Base-by-base conservation (phyloP, 2,113 vertebrate genomes). In the Eidolon helvum region DNA sequence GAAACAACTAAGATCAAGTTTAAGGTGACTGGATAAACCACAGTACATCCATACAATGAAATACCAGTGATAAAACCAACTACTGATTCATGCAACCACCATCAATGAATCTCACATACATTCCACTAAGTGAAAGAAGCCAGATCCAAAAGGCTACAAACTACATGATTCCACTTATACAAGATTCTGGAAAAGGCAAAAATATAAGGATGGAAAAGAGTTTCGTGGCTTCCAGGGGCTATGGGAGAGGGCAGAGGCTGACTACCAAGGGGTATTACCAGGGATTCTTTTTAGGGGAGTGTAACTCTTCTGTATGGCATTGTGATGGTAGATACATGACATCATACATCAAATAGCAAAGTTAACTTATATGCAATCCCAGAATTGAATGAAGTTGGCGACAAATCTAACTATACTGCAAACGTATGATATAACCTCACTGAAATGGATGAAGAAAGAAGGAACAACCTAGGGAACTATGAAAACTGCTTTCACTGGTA, bases 51-150 rank as follows among this genome's bases (percentile, higher is more conserved):
- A 59, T 53, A 90, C 22, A 68, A 85, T 45, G 35, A 26, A 89
- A 85, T 72, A 69, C 19, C 28, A 85, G 85, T 35, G 71, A 89
- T 74, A 85, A 79, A 71, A 66, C 28, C 40, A 72, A 78, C 7
- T 68, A 78, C 8, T 43, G 45, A 66, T 79, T 89, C 55, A 40
- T 66, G 26, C 7, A 90, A 50, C 48, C 48, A 90, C 35, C 50
- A 65, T 68, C 30, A 61, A 18, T 63, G 35, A 33, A 48, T 71
- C 19, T 55, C 50, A 50, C 55, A 78, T 86, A 24, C 48, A 45
- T 45, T 92, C 40, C 95, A 45, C 85, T 74, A 85, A 28, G 33
- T 95, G 22, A 94, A 87, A 83, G 63, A 85, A 84, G 26, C 21
- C 35, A 90, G 38, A 84, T 38, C 35, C 53, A 55, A 88, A 94